A percentile compares a stretch with the other conserved stretches of the same genome.
Conservation (phyloP, 1,140 invertebrate species). For the Zaprionus camerounensis region DNA sequence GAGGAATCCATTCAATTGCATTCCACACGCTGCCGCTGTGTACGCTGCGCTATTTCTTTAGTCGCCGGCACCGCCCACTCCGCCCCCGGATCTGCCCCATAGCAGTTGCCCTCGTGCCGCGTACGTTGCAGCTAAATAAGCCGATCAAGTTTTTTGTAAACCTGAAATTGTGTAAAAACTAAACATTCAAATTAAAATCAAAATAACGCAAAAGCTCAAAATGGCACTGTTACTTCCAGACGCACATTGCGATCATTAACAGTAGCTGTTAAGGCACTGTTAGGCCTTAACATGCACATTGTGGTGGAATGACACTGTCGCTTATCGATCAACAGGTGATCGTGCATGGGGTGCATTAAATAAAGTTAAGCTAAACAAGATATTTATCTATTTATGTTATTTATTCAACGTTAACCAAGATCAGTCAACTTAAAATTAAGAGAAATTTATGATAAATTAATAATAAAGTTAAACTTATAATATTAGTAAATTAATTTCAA, state of each 20-base stretch:
- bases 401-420: no score
- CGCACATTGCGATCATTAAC: constrained; percentile 1
- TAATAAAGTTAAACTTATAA: no score
- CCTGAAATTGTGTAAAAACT: constrained; percentile 1
- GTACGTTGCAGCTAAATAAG: not conserved
- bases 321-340: not conserved
- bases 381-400: no score
- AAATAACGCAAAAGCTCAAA: constrained; percentile 28
- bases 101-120: not conserved
- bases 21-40: not conserved
- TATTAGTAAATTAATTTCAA: no score
- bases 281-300: not conserved
- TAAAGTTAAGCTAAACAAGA: not conserved
- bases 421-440: no score
- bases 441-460: no score
- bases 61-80: not conserved
- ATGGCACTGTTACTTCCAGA: constrained; percentile 10
- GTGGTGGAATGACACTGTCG: constrained; percentile 12
- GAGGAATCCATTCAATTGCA: constrained; percentile 31
- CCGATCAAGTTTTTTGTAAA: constrained; percentile 8
- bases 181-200: constrained; percentile 24
- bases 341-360: not conserved
- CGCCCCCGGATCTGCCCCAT: not conserved
- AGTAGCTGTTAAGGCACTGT: constrained; percentile 1
- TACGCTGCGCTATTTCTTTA: not conserved